phyloP scores from a whole-genome alignment of 2,797 vertebrate species.

The Siniperca scherzeri region DNA sequence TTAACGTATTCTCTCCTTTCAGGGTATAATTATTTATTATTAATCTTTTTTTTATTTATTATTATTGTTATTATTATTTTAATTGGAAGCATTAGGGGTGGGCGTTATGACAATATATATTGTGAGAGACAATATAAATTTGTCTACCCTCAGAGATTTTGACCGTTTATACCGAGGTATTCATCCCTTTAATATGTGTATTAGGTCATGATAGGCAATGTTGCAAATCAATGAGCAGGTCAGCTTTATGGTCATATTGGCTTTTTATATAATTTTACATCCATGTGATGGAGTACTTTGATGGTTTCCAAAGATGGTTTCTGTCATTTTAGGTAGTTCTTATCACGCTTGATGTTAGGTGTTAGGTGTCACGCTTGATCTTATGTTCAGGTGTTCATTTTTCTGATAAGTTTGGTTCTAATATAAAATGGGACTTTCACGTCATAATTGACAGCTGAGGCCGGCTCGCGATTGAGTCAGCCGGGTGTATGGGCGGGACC shows the following conservation, averaged over 20 bases:
- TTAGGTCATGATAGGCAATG: not conserved
- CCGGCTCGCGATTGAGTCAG: too few relatives aligned
- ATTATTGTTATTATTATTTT: not conserved
- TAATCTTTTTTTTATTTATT: too few relatives aligned
- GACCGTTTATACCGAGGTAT: not conserved
- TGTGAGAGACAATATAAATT: not conserved
- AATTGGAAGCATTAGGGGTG: not conserved
- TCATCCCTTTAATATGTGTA: not conserved
- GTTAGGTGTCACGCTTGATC: too few relatives aligned
- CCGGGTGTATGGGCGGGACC: too few relatives aligned
- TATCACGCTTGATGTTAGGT: too few relatives aligned
- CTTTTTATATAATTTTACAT: not conserved
- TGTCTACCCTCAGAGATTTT: not conserved
- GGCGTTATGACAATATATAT: not conserved
- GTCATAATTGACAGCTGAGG: too few relatives aligned
- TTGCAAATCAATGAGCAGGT: slow-evolving; percentile 3
- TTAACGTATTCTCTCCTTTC: not conserved
- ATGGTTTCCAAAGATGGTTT: too few relatives aligned
- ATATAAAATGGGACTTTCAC: too few relatives aligned
- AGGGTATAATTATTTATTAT: not conserved
- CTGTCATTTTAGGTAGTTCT: too few relatives aligned
- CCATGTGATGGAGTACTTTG: not conserved
- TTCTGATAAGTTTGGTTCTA: too few relatives aligned
- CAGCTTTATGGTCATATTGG: not conserved
- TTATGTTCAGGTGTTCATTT: too few relatives aligned